Evolutionary conservation across 2,797 vertebrate genomes (phyloP), one percentile per base, ranked within the genome.

Genomic region (Gorsachius magnificus): DNA sequence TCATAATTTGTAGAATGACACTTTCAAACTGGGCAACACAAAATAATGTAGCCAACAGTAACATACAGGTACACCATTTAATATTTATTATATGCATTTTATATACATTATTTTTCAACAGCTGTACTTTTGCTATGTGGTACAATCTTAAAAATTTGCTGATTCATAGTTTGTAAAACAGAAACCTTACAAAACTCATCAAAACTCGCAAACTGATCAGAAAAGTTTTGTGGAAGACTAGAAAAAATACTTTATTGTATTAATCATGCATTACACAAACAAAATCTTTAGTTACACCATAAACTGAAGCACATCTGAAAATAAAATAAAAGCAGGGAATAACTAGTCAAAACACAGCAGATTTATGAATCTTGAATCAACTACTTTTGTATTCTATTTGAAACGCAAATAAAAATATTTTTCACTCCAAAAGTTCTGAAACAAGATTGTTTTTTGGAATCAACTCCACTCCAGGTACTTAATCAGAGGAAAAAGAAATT

Each of bases 61-160:
- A 97, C 96, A 98, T 99, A 99, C 99, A 99, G 98, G 98, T 99
- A 99, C 99, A 99, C 99, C 99, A 99, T 99, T 99, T 99, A 99
- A 99, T 99, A 99, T 99, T 99, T 99, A 99, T 99, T 99, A 99
- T 99, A 99, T 99, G 99, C 99, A 99, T 99, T 99, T 99, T 99
- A 99, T 99, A 98, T 99, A 99, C 99, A 99, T 98, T 98, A 98
- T 98, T 99, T 99, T 99, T 99, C 98, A 99, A 99, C 98, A 99
- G 98, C 97, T 98, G 98, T 98, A 98, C 68, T 98, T 99, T 98
- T 98, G 98, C 98, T 99, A 98, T 98, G 99, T 99, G 98, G 98
- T 99, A 99, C 99, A 99, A 99, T 99, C 99, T 99, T 99, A 99
- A 99, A 99, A 99, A 99, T 99, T 98, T 98, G 98, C 97, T 98